Evolutionary conservation across 2,113 vertebrate genomes (phyloP).

Genomic region (Hydrolagus affinis): DNA sequence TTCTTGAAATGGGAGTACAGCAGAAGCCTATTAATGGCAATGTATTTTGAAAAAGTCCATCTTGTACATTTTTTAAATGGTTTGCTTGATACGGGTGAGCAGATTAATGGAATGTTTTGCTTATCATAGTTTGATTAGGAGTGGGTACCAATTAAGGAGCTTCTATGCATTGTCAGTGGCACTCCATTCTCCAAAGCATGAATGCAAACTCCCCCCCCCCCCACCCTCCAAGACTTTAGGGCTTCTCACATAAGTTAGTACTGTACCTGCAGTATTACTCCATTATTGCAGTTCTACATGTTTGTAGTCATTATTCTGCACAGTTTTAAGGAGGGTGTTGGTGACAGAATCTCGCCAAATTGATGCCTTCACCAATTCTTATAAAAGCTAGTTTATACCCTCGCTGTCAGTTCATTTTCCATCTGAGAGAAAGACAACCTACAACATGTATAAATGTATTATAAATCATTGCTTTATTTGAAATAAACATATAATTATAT

Average conservation of each 20-base stretch:
- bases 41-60: not conserved
- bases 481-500: constrained; percentile 22
- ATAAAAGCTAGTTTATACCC: constrained; percentile 16
- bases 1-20: not conserved
- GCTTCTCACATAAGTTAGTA: constrained; percentile 2
- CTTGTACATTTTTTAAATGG: not conserved
- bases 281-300: constrained; percentile 15
- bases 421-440: constrained; percentile 17
- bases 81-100: not conserved
- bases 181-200: not conserved
- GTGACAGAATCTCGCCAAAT: not conserved
- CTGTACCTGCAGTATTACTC: constrained; percentile 24
- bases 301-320: not conserved
- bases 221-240: not conserved
- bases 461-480: constrained; percentile 32
- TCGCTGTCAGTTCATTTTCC: not conserved
- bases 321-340: not conserved
- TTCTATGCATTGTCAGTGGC: not conserved
- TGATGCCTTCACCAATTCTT: constrained; percentile 19
- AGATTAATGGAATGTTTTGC: not conserved
- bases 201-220: constrained; percentile 6
- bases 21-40: not conserved
- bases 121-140: too few species aligned
- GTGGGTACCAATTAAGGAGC: not conserved
- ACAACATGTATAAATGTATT: constrained; percentile 31